phyloP scores from a whole-genome alignment of 2,888 invertebrate species.

The Eupithecia centaureata region DNA sequence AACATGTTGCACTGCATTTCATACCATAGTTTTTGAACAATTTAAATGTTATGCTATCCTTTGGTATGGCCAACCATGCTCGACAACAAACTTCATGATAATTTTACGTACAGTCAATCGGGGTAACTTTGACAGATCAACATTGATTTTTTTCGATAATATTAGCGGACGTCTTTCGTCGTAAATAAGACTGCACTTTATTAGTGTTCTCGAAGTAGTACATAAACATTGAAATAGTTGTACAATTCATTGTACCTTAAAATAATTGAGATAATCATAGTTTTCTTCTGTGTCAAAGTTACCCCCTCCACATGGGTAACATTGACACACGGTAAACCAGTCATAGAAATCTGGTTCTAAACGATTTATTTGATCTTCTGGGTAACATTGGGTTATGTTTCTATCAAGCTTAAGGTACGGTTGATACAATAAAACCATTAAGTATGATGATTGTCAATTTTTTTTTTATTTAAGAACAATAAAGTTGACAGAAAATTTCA shows the following conservation, averaged over 20 bases:
- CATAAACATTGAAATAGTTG: constrained; percentile 9
- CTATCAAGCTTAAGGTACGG: too few relatives aligned
- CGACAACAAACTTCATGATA: too few relatives aligned
- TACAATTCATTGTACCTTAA: constrained; percentile 9
- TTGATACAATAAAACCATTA: too few relatives aligned
- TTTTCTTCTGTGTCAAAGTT: constrained; percentile 13
- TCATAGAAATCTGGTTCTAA: constrained; percentile 1
- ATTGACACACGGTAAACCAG: neutral
- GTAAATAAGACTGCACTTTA: constrained; percentile 10
- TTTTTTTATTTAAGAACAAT: too few relatives aligned
- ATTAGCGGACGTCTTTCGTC: constrained; percentile 10
- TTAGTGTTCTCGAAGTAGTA: constrained; percentile 11
- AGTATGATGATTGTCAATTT: too few relatives aligned
- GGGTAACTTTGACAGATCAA: neutral
- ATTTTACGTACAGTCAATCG: constrained; percentile 18
- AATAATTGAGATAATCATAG: constrained; percentile 7
- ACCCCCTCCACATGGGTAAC: constrained; percentile 38
- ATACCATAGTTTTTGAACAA: too few relatives aligned
- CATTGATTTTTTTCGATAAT: constrained; percentile 4
- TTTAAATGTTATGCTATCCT: too few relatives aligned
- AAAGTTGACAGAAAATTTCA: too few relatives aligned
- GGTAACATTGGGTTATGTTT: too few relatives aligned
- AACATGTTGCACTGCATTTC: too few relatives aligned
- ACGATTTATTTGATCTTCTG: too few relatives aligned
- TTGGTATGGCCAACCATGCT: too few relatives aligned